Percentiles rank a stretch among this genome's conserved stretches.
Conservation (phyloP, 2,797 vertebrate genomes). For the Rhodeus uyekii region DNA sequence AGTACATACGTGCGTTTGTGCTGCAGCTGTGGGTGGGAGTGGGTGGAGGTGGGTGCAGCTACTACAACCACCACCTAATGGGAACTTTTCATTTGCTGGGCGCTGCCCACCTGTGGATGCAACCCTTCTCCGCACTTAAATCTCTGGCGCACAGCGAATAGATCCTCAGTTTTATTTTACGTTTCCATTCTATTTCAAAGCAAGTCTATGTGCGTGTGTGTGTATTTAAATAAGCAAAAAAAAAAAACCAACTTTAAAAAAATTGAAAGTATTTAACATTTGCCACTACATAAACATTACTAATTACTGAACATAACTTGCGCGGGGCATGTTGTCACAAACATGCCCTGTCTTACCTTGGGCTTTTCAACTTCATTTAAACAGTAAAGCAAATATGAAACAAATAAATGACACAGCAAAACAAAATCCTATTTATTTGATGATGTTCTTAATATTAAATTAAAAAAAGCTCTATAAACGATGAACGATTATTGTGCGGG, state of each 20-base stretch:
- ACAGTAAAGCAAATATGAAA: neutral
- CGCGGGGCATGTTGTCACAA: too few species aligned
- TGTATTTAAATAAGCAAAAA: neutral
- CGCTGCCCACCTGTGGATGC: neutral
- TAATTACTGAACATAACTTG: neutral
- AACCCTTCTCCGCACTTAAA: neutral
- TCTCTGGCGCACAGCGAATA: neutral
- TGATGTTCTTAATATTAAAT: neutral
- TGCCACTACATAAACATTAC: too few species aligned
- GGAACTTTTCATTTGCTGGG: conserved; percentile 6
- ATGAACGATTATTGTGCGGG: neutral
- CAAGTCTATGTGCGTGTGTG: too few species aligned
- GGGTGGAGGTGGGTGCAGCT: conserved; percentile 35
- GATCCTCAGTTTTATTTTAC: neutral
- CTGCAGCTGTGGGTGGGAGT: conserved; percentile 30
- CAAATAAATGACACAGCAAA: neutral
- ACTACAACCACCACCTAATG: conserved; percentile 15
- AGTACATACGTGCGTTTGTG: neutral
- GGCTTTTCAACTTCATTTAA: neutral
- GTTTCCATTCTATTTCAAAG: too few species aligned
- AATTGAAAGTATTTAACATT: neutral
- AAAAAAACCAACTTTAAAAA: neutral
- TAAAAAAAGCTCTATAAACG: neutral
- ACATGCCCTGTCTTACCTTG: too few species aligned
- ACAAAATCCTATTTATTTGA: neutral